These are phyloP conservation scores for Acanthosepion esculentum DNA, from an alignment of 2,888 invertebrate species.

Conservation along the genomic window DNA sequence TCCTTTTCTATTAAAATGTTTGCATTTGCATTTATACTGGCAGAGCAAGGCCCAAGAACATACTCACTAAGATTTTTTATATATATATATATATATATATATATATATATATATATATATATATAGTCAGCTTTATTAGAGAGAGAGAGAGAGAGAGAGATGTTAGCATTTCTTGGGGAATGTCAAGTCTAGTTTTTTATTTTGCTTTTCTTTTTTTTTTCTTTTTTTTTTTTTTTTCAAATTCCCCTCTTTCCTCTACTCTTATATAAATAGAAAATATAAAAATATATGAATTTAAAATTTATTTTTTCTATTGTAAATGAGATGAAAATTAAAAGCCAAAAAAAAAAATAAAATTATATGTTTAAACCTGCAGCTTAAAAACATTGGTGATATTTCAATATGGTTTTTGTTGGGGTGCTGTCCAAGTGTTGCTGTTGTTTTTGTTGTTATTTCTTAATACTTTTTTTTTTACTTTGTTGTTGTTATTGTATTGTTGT, in stretches of 20 bases:
- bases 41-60: not conserved
- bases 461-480: not conserved
- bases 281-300: not conserved
- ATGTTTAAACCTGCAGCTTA: slow-evolving; percentile 8
- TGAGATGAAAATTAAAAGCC: not conserved
- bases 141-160: not conserved
- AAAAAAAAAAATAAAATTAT: not conserved
- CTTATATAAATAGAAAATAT: not conserved
- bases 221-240: not conserved
- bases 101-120: slow-evolving; percentile 33
- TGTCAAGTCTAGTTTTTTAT: not conserved
- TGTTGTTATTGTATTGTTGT: slow-evolving; percentile 22
- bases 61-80: not conserved
- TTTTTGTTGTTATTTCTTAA: not conserved
- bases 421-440: not conserved
- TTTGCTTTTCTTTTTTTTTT: not conserved
- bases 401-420: not conserved
- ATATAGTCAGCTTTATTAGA: not conserved
- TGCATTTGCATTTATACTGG: not conserved
- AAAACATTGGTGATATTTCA: slow-evolving; percentile 23
- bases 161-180: not conserved
- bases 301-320: slow-evolving; percentile 33
- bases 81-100: slow-evolving; percentile 33
- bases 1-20: not conserved
- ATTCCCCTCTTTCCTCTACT: not conserved